Conservation (phyloP, 2,888 invertebrate species). For the Andrena bucephala region DNA sequence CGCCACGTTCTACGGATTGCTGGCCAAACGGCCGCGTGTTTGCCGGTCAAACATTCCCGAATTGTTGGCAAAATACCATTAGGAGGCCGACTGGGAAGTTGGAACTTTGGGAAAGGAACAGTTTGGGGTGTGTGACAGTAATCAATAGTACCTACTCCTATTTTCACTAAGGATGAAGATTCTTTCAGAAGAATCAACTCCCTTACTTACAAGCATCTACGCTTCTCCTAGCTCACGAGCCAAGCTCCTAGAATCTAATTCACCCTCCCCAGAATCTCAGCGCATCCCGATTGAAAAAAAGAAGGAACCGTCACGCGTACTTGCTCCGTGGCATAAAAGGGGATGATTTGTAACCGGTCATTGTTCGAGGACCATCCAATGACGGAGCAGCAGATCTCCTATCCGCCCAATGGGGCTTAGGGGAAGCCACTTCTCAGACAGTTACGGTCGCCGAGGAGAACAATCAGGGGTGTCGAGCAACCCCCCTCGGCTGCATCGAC, state of each 20-base stretch:
- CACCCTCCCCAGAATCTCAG: conserved; percentile 25
- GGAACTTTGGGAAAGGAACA: not conserved
- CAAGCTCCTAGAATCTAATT: conserved; percentile 58
- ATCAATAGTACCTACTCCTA: not conserved
- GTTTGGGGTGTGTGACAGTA: too few relatives aligned
- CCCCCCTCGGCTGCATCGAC: conserved; percentile 26
- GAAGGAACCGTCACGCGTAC: conserved; percentile 66
- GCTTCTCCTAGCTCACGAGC: too few relatives aligned
- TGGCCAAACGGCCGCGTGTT: conserved; percentile 7
- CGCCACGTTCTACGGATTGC: conserved; percentile 43
- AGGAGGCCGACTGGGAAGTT: conserved; percentile 3
- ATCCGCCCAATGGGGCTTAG: conserved; percentile 52
- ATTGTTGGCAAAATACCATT: conserved; percentile 45
- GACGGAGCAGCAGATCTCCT: conserved; percentile 34
- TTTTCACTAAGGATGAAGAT: not conserved
- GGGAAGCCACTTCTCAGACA: conserved; percentile 19
- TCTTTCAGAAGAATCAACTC: not conserved
- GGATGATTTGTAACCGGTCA: conserved; percentile 78
- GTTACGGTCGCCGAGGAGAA: conserved; percentile 11
- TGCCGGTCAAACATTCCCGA: conserved; percentile 31
- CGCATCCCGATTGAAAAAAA: not conserved
- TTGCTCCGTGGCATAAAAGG: conserved; percentile 63
- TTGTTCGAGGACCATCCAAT: conserved; percentile 69
- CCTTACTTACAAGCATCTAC: not conserved
- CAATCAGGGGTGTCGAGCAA: conserved; percentile 44